phyloP scores from a whole-genome alignment of 2,797 vertebrate genomes.

The Urosaurus nigricauda region DNA sequence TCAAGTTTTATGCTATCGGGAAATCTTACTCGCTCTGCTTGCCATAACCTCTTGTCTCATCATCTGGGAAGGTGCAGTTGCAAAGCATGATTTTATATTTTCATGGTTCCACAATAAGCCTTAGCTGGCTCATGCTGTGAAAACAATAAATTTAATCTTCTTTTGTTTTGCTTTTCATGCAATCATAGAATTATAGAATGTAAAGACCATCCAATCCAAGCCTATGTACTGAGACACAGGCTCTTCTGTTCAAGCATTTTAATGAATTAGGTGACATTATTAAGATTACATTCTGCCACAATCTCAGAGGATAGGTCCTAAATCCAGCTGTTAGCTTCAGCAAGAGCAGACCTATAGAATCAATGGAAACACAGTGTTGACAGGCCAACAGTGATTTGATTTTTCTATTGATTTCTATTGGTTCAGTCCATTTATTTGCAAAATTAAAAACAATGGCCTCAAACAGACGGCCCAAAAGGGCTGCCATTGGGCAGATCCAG shows the following conservation, averaged over 20 bases:
- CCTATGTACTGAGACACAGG: not conserved
- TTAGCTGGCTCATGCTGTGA: slow-evolving; percentile 48
- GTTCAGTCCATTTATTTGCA: no score
- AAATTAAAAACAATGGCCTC: not conserved
- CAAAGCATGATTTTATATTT: slow-evolving; percentile 54
- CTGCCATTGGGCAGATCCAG: no score
- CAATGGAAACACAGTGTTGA: no score
- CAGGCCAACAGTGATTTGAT: no score
- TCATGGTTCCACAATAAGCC: slow-evolving; percentile 39
- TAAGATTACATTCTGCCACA: not conserved
- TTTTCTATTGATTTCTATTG: not conserved
- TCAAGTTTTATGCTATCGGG: slow-evolving; percentile 31
- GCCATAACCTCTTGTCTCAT: slow-evolving; percentile 45
- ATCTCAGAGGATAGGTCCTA: not conserved
- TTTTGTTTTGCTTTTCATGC: slow-evolving; percentile 9
- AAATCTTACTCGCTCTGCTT: slow-evolving; percentile 44
- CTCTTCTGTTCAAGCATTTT: not conserved
- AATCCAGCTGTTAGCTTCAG: no score
- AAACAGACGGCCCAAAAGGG: no score
- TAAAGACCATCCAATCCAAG: not conserved
- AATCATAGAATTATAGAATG: not conserved
- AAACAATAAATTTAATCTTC: slow-evolving; percentile 52
- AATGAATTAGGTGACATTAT: not conserved
- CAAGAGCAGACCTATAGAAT: not conserved
- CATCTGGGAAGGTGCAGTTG: slow-evolving; percentile 59